Evolutionary conservation across 2,797 vertebrate genomes (phyloP).

Genomic region (Sebastes oblongus): DNA sequence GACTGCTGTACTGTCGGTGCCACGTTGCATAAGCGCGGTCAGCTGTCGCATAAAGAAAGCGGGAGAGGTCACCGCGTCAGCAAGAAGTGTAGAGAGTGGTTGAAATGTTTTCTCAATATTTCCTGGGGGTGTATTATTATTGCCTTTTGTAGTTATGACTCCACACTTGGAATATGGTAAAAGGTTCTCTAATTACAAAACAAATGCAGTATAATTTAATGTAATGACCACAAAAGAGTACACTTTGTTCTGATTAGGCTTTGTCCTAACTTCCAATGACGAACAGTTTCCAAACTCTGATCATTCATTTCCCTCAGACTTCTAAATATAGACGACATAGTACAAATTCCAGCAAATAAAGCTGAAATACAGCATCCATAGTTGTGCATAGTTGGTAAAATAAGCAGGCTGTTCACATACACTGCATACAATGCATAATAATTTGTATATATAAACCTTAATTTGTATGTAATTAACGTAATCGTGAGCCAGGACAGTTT

Average conservation of each 20-base stretch:
- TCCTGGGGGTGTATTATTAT: neutral
- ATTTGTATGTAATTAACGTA: neutral
- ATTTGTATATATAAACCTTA: neutral
- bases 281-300: constrained; percentile 16
- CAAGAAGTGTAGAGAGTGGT: neutral
- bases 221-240: constrained; percentile 44
- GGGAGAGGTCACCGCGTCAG: constrained; percentile 12
- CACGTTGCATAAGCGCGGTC: constrained; percentile 39
- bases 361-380: neutral
- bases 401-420: too few relatives aligned
- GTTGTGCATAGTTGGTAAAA: neutral
- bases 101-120: constrained; percentile 10
- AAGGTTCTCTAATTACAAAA: constrained; percentile 40
- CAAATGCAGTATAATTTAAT: constrained; percentile 41
- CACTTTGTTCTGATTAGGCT: constrained; percentile 30
- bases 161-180: constrained; percentile 32
- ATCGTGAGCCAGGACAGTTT: neutral
- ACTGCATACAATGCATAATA: neutral
- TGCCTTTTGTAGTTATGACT: constrained; percentile 21
- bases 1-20: neutral
- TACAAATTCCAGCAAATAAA: neutral
- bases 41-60: neutral
- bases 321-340: neutral
- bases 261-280: constrained; percentile 35
- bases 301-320: neutral